These are phyloP conservation scores for Nymphicus hollandicus DNA, from an alignment of 2,113 vertebrate genomes.

Conservation along the genomic window DNA sequence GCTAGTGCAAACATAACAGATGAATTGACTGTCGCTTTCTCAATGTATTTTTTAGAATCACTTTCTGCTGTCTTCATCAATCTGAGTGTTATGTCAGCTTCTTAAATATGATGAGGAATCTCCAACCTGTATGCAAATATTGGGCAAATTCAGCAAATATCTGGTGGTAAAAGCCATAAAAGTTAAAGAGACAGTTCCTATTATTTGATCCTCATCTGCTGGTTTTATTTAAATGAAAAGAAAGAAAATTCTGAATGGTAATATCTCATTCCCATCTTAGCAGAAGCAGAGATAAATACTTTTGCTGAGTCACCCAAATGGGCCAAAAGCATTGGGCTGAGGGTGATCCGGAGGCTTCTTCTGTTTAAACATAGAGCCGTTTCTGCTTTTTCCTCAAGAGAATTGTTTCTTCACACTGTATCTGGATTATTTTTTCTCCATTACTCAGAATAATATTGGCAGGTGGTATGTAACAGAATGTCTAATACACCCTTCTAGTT, in stretches of 20 bases:
- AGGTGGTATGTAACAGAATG: neutral
- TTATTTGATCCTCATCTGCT: neutral
- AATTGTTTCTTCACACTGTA: neutral
- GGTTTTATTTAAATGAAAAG: neutral
- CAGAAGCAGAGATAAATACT: neutral
- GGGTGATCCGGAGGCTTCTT: neutral
- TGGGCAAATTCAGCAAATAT: neutral
- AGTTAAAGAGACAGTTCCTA: neutral
- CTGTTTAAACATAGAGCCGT: neutral
- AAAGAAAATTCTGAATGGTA: neutral
- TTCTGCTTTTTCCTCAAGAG: neutral
- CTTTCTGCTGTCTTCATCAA: neutral
- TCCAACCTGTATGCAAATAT: neutral
- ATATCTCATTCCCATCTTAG: neutral
- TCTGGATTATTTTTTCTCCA: neutral
- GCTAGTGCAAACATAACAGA: neutral
- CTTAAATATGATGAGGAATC: neutral
- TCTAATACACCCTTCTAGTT: neutral
- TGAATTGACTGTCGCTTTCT: constrained; percentile 7
- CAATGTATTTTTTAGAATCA: neutral
- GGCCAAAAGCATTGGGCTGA: neutral
- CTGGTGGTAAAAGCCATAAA: neutral
- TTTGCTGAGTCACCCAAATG: neutral
- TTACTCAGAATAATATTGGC: neutral
- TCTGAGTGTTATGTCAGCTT: neutral